Percentiles rank a stretch among this genome's conserved stretches.
Conservation (phyloP, 2,888 invertebrate genomes). For the Amiota minor region DNA sequence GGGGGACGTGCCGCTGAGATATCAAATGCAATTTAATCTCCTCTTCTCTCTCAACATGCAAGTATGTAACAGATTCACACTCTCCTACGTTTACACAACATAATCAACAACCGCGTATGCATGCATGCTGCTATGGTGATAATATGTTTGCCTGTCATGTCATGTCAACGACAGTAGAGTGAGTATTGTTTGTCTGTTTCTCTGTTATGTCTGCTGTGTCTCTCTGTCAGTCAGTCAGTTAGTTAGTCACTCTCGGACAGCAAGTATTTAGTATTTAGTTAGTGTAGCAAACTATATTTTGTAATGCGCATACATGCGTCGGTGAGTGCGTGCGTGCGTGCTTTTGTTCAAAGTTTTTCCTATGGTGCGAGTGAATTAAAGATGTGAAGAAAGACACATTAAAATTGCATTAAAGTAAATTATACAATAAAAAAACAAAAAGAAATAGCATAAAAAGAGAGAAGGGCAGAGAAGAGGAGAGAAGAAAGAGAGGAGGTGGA, state of each 20-base stretch:
- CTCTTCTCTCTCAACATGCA: not conserved
- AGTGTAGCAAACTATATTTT: constrained; percentile 17
- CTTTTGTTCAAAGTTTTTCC: not conserved
- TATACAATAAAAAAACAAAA: constrained; percentile 37
- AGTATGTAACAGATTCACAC: not conserved
- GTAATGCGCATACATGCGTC: constrained; percentile 17
- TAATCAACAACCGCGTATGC: no score
- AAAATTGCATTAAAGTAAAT: constrained; percentile 56
- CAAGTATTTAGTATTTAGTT: no score
- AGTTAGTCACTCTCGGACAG: no score
- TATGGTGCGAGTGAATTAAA: not conserved
- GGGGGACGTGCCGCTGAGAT: not conserved
- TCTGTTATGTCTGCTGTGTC: no score
- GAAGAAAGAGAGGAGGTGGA: no score
- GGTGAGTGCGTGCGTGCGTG: not conserved
- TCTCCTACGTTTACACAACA: no score
- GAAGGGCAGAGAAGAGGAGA: no score
- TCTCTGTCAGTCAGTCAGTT: not conserved
- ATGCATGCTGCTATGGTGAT: no score
- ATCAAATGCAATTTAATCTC: not conserved
- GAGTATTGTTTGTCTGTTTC: not conserved
- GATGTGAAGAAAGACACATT: constrained; percentile 41
- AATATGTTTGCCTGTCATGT: no score
- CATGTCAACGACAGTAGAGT: no score
- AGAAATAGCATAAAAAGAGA: constrained; percentile 10